A percentile compares a stretch with the other conserved stretches of the same genome.
These are phyloP conservation scores for Cyprinella venusta DNA, from an alignment of 2,797 vertebrate species.

Conservation along the genomic window DNA sequence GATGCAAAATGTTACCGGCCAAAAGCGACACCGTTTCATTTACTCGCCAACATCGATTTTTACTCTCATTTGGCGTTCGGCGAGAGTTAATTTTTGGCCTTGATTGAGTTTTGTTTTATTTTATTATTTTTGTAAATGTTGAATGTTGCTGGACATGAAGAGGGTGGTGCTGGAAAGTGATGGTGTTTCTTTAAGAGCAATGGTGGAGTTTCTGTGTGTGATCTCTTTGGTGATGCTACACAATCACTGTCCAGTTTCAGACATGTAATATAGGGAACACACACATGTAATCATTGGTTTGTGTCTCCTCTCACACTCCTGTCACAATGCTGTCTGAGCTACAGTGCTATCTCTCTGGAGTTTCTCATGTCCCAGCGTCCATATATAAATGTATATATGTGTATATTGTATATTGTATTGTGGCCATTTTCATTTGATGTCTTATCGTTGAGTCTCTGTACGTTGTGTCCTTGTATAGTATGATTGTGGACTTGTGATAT, in stretches of 20 bases:
- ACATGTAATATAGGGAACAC: background rate
- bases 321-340: constrained; percentile 71
- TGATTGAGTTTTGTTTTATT: background rate
- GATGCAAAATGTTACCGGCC: background rate
- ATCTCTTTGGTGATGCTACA: constrained; percentile 27
- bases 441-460: constrained; percentile 25
- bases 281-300: constrained; percentile 27
- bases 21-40: background rate
- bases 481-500: constrained; percentile 33
- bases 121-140: background rate
- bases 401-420: constrained; percentile 50
- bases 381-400: constrained; percentile 43
- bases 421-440: constrained; percentile 55
- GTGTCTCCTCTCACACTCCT: constrained; percentile 32
- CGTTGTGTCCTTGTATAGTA: constrained; percentile 47
- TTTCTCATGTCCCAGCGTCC: constrained; percentile 68
- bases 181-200: constrained; percentile 26
- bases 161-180: constrained; percentile 28
- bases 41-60: too few species aligned
- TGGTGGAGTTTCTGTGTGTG: constrained; percentile 34
- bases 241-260: constrained; percentile 32
- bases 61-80: too few species aligned
- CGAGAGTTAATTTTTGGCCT: background rate
- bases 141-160: background rate
- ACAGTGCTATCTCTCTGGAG: constrained; percentile 81